phyloP scores from a whole-genome alignment of 2,797 vertebrate genomes.

The Dermochelys coriacea region DNA sequence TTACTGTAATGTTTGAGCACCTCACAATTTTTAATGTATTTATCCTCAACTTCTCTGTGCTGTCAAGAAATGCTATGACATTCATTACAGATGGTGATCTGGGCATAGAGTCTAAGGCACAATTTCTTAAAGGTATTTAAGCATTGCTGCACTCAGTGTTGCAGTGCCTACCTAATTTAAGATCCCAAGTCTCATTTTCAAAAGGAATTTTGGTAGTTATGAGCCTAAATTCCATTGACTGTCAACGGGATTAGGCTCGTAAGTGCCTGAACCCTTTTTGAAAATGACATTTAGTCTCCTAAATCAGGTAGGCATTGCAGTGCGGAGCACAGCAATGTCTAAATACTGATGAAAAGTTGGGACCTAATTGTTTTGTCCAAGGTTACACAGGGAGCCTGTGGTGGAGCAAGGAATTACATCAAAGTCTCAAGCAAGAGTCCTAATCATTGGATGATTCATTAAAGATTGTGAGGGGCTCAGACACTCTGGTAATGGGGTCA shows the following conservation, averaged over 20 bases:
- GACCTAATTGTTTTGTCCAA: neutral
- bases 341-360: neutral
- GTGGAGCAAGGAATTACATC: neutral
- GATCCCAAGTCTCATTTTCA: neutral
- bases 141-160: neutral
- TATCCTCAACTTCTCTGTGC: neutral
- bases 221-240: neutral
- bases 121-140: no score
- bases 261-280: neutral
- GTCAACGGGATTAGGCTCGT: neutral
- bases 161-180: neutral
- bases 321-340: no score
- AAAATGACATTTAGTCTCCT: neutral
- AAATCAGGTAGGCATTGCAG: neutral
- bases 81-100: neutral
- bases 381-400: neutral
- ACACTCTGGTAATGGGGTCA: neutral
- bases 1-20: neutral
- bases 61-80: neutral
- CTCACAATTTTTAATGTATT: neutral
- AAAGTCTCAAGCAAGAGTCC: neutral
- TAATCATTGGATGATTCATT: neutral
- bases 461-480: neutral
- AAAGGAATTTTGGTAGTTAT: neutral
- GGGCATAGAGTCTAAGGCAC: neutral